These are phyloP conservation scores for Apocheima hispidaria DNA, from an alignment of 2,888 invertebrate species.

Conservation along the genomic window DNA sequence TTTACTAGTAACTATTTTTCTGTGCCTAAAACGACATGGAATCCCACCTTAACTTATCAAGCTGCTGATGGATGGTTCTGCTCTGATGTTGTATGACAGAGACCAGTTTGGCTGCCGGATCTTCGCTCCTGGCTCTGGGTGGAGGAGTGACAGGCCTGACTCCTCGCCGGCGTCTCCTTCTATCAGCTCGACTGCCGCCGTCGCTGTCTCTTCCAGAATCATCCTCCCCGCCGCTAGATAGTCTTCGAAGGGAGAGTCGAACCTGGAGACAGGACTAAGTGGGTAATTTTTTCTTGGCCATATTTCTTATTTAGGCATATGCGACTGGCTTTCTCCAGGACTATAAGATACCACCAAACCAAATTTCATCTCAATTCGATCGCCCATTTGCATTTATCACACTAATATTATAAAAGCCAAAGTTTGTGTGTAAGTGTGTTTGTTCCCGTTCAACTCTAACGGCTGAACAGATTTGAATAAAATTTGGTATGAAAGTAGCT, in stretches of 20 bases:
- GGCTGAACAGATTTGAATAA: no score
- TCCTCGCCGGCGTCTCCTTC: constrained; percentile 66
- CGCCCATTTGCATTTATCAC: no score
- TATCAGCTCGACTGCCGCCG: constrained; percentile 67
- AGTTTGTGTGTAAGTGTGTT: no score
- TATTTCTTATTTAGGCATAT: no score
- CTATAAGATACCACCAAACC: no score
- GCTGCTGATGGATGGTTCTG: constrained; percentile 79
- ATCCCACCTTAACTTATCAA: constrained; percentile 79
- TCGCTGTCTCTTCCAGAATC: constrained; percentile 83
- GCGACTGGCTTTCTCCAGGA: no score
- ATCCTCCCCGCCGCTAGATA: constrained; percentile 81
- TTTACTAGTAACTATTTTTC: no score
- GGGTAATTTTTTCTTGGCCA: neutral
- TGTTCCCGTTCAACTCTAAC: no score
- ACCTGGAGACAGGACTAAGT: constrained; percentile 58
- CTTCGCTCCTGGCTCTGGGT: constrained; percentile 67
- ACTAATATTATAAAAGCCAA: no score
- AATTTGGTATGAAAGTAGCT: no score
- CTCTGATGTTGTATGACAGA: constrained; percentile 82
- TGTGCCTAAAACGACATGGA: no score
- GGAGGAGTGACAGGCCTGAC: constrained; percentile 70
- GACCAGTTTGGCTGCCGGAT: constrained; percentile 77
- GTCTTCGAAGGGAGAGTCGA: constrained; percentile 76
- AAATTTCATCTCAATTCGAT: no score